A percentile compares a stretch with the other conserved stretches of the same genome.
Conservation (phyloP, 2,888 invertebrate genomes). For the Pandemis corylana region DNA sequence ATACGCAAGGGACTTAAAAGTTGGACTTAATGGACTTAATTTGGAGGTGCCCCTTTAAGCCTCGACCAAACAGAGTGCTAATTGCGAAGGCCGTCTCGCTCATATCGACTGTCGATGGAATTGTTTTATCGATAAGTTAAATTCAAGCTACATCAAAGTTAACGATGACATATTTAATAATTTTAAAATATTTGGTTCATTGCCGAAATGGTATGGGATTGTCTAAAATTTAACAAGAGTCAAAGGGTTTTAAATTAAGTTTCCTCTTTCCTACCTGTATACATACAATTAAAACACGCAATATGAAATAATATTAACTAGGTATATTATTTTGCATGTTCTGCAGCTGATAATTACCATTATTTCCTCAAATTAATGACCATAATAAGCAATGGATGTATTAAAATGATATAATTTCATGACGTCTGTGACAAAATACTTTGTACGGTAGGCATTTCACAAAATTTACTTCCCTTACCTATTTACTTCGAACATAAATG, state of each 20-base stretch:
- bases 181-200: no score
- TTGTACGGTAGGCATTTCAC: background rate
- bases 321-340: no score
- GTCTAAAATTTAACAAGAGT: no score
- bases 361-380: no score
- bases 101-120: conserved; percentile 62
- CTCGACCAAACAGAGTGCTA: conserved; percentile 71
- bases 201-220: no score
- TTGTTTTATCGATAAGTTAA: background rate
- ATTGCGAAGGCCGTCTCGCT: conserved; percentile 56
- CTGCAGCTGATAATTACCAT: no score
- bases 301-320: no score
- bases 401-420: background rate
- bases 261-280: no score
- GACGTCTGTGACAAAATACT: background rate
- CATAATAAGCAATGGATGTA: background rate
- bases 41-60: conserved; percentile 79
- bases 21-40: conserved; percentile 84
- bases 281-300: no score
- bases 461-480: conserved; percentile 1
- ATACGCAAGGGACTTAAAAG: conserved; percentile 80
- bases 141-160: no score
- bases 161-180: no score
- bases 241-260: no score
- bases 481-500: background rate